phyloP scores from a whole-genome alignment of 2,797 vertebrate species.

The Eurystomus glaucurus region DNA sequence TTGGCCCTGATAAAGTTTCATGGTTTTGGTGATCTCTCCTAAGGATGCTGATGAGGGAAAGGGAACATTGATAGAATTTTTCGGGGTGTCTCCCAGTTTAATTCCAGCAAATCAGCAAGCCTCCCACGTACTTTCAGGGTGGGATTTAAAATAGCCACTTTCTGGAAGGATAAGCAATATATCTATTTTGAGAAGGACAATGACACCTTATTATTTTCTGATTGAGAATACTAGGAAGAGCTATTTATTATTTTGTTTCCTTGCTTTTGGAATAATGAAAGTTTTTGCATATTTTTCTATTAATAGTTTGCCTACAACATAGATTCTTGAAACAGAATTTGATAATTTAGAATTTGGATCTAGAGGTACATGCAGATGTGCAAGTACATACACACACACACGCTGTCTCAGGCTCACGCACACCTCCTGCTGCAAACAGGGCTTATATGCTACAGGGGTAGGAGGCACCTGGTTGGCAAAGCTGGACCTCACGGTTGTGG shows the following conservation, averaged over 20 bases:
- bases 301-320: not conserved
- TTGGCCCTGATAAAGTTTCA: not conserved
- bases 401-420: fast-evolving
- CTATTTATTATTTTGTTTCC: not conserved
- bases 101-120: not conserved
- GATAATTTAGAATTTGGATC: not conserved
- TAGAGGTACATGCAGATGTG: fast-evolving
- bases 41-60: not conserved
- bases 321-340: not conserved
- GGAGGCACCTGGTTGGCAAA: conserved; percentile 92
- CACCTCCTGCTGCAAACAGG: not conserved
- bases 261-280: not conserved
- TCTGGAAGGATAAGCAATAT: not conserved
- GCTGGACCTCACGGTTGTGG: conserved; percentile 92
- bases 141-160: not conserved
- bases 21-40: not conserved
- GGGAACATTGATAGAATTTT: not conserved
- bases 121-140: not conserved
- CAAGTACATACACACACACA: too few relatives aligned
- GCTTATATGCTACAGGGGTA: fast-evolving
- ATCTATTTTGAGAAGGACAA: not conserved
- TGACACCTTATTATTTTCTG: not conserved
- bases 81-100: not conserved
- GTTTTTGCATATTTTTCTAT: not conserved
- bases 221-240: not conserved